A percentile compares a stretch with the other conserved stretches of the same genome.
Conservation (phyloP, 2,797 vertebrate genomes). For the Graptemys geographica region DNA sequence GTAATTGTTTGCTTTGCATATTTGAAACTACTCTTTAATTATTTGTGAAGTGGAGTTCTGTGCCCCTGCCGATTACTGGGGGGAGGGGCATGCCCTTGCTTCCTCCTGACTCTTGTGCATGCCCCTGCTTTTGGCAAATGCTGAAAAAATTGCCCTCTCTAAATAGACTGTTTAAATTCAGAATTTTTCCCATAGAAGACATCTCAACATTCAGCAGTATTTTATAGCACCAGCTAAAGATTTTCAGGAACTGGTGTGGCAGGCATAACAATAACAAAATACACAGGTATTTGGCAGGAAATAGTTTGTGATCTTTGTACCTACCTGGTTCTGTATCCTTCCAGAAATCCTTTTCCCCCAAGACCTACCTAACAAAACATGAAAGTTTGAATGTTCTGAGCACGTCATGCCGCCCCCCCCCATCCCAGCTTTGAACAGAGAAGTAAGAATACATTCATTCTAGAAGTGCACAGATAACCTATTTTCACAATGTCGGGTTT, state of each 20-base stretch:
- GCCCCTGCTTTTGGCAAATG: not conserved
- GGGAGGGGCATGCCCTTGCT: too few relatives aligned
- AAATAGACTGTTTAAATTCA: not conserved
- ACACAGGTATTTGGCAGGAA: not conserved
- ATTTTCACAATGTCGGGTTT: conserved; percentile 66
- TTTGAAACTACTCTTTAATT: not conserved
- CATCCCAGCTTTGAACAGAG: not conserved
- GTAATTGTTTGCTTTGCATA: not conserved
- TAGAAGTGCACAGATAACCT: conserved; percentile 20
- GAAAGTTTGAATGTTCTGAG: too few relatives aligned
- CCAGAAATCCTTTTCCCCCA: conserved; percentile 7
- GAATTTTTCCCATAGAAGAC: conserved; percentile 15
- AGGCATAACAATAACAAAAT: not conserved
- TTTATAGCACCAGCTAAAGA: not conserved
- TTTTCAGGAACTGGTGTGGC: conserved; percentile 27
- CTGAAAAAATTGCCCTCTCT: conserved; percentile 17
- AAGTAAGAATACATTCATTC: conserved; percentile 12
- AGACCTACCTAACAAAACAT: too few relatives aligned
- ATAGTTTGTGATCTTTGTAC: conserved; percentile 23
- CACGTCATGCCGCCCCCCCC: not conserved
- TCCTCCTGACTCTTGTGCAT: too few relatives aligned
- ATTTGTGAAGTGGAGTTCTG: conserved; percentile 1
- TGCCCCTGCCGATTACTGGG: too few relatives aligned
- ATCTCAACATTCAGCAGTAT: not conserved
- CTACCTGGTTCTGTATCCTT: not conserved